phyloP scores from a whole-genome alignment of 1,140 invertebrate genomes.

The Caenorhabditis remanei region DNA sequence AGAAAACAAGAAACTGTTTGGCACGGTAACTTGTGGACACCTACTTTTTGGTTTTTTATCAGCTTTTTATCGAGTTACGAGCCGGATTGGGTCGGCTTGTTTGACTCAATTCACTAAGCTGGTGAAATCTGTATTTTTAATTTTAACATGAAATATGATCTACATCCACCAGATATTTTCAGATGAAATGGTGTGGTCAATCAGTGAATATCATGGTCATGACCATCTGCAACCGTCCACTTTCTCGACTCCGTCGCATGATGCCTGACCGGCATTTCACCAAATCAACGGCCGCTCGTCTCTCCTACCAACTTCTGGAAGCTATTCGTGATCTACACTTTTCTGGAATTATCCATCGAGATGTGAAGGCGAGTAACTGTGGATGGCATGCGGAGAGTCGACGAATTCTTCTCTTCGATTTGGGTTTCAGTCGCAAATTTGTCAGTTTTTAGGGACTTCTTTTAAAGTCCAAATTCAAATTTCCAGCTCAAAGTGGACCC shows the following conservation, averaged over 20 bases:
- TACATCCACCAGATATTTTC: not conserved
- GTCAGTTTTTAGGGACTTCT: not conserved
- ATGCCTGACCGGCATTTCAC: conserved; percentile 49
- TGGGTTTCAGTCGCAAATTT: conserved; percentile 61
- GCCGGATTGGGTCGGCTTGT: no score
- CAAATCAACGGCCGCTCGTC: conserved; percentile 55
- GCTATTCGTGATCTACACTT: conserved; percentile 59
- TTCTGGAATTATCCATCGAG: conserved; percentile 62
- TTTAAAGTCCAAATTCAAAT: not conserved
- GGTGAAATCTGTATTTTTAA: no score
- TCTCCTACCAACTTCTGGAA: conserved; percentile 57
- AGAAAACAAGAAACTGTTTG: no score
- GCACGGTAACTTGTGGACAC: no score
- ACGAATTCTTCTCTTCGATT: conserved; percentile 57
- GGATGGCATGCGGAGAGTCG: conserved; percentile 44
- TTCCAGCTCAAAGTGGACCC: conserved; percentile 43
- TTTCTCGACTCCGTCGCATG: conserved; percentile 43
- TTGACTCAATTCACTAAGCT: no score
- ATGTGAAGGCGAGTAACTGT: conserved; percentile 61
- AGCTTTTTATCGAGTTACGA: no score
- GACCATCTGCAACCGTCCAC: conserved; percentile 51
- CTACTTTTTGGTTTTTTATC: no score
- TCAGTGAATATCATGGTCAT: conserved; percentile 62
- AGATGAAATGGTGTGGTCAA: not conserved
- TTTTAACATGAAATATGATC: not conserved